These are phyloP conservation scores for Crossaster papposus DNA, from an alignment of 53 echinoderm and acorn worm species.

Conservation along the genomic window DNA sequence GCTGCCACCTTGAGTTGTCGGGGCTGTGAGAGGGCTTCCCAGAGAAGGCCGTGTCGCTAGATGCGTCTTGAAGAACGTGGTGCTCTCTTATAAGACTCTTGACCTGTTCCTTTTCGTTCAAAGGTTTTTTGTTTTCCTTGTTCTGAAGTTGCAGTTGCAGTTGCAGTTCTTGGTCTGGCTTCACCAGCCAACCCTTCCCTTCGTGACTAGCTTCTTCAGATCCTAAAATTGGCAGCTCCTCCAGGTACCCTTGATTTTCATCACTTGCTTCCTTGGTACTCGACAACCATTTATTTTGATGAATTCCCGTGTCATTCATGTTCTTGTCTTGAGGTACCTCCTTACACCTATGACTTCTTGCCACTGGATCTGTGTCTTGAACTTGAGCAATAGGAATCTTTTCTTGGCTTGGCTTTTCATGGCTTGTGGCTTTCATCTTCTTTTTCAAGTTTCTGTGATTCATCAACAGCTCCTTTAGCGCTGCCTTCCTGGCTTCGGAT, in stretches of 20 bases:
- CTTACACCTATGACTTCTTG: background rate
- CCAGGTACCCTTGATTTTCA: too few relatives aligned
- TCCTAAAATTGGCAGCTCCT: too few relatives aligned
- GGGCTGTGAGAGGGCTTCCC: background rate
- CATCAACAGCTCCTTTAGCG: slow-evolving; percentile 34
- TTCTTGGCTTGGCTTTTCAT: background rate
- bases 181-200: too few relatives aligned
- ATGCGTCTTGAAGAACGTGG: background rate
- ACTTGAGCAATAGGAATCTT: background rate
- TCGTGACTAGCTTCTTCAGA: too few relatives aligned
- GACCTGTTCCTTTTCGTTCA: background rate
- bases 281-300: background rate
- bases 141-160: background rate
- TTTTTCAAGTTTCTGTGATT: slow-evolving; percentile 3
- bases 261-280: too few relatives aligned
- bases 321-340: background rate
- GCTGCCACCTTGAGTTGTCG: slow-evolving; percentile 37
- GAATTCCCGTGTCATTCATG: background rate
- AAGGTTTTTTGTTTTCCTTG: background rate
- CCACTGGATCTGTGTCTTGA: background rate
- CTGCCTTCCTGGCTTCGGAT: slow-evolving; percentile 30
- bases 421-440: background rate
- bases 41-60: background rate
- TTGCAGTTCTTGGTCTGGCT: background rate
- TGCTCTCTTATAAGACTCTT: background rate